A percentile compares a stretch with the other conserved stretches of the same genome.
These are phyloP conservation scores for Coilia nasus DNA, from an alignment of 2,797 vertebrate species.

Conservation along the genomic window DNA sequence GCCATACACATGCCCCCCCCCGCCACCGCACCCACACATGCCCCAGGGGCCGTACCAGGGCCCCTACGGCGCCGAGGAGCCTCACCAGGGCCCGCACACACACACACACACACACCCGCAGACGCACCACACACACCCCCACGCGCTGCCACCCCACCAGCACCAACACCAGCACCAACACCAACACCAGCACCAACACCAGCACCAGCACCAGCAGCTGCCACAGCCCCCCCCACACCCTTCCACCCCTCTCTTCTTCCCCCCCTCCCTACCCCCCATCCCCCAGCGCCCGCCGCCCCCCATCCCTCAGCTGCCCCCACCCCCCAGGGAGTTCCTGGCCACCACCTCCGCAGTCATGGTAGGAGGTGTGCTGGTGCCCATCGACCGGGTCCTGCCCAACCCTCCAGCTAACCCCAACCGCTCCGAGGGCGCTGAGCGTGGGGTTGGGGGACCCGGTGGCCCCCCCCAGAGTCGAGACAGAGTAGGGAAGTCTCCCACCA, in stretches of 20 bases:
- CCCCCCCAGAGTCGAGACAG: conserved; percentile 36
- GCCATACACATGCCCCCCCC: conserved; percentile 60
- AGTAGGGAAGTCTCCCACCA: conserved; percentile 4
- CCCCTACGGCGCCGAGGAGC: conserved; percentile 48
- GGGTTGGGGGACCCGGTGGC: background rate
- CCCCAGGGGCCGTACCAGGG: conserved; percentile 69
- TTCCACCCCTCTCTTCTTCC: conserved; percentile 65
- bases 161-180: conserved; percentile 50
- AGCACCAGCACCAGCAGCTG: conserved; percentile 19
- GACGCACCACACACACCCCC: conserved; percentile 47
- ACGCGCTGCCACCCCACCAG: conserved; percentile 66
- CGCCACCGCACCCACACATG: conserved; percentile 64
- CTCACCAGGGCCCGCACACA: conserved; percentile 51
- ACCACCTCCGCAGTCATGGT: conserved; percentile 76
- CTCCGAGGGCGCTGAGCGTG: conserved; percentile 60
- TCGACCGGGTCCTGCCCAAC: conserved; percentile 67
- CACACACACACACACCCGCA: conserved; percentile 55
- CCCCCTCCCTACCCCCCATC: conserved; percentile 35
- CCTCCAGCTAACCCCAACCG: conserved; percentile 57
- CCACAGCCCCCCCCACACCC: background rate
- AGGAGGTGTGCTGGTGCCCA: conserved; percentile 73
- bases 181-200: conserved; percentile 48
- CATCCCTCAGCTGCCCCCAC: conserved; percentile 51
- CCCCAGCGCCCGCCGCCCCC: conserved; percentile 65
- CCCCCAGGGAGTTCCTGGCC: conserved; percentile 51